These are phyloP conservation scores for Norana najaformis DNA, from an alignment of 2,888 invertebrate species.

Conservation along the genomic window DNA sequence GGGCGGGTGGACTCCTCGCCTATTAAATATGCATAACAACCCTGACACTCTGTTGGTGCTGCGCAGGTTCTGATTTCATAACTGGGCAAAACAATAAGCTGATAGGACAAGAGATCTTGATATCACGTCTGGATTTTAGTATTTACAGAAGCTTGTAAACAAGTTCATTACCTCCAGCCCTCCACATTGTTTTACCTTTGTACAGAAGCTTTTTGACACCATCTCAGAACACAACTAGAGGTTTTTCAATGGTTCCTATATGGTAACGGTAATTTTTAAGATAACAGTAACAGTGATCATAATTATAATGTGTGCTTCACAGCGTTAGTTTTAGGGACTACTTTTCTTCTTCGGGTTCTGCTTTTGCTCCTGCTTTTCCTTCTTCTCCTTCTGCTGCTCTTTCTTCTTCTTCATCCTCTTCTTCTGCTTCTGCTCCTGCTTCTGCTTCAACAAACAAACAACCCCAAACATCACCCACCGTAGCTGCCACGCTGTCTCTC, in stretches of 20 bases:
- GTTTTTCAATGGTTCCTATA: not conserved
- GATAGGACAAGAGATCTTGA: not conserved
- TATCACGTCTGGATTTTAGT: constrained; percentile 1
- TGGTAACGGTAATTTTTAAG: not conserved
- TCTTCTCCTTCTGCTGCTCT: no score
- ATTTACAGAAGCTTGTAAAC: not conserved
- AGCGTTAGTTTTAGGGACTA: no score
- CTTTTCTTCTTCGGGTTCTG: no score
- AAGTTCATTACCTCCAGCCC: not conserved
- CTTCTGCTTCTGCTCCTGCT: no score
- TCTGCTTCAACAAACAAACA: no score
- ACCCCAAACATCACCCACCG: no score
- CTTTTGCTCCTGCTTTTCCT: no score
- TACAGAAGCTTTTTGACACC: not conserved
- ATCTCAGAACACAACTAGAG: no score
- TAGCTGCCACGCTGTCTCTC: no score
- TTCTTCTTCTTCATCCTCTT: no score
- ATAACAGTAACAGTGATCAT: no score
- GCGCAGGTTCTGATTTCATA: not conserved
- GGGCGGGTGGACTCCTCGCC: not conserved
- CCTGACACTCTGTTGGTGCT: not conserved
- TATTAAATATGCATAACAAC: not conserved
- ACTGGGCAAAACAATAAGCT: not conserved
- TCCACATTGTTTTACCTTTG: not conserved
- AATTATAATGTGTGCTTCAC: no score